phyloP scores from a whole-genome alignment of 2,888 invertebrate genomes.

The Zele albiditarsus region DNA sequence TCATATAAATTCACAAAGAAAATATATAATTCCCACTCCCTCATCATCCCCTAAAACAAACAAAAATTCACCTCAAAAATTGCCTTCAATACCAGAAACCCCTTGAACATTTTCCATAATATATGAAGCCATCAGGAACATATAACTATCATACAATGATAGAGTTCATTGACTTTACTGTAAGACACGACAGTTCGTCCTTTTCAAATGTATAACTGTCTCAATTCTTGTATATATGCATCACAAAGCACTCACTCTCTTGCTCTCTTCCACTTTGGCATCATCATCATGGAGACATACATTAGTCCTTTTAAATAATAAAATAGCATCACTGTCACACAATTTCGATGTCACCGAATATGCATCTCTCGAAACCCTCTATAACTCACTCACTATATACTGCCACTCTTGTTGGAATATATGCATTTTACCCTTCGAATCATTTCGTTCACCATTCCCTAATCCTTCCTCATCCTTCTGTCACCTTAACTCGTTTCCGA shows the following conservation, averaged over 20 bases:
- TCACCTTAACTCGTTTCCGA: background rate
- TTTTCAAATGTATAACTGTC: background rate
- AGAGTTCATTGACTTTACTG: conserved; percentile 8
- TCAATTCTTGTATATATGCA: conserved; percentile 13
- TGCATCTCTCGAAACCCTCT: conserved; percentile 32
- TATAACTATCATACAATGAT: background rate
- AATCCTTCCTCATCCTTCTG: background rate
- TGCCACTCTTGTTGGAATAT: conserved; percentile 37
- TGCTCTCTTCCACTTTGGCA: background rate
- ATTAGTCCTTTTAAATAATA: conserved; percentile 39
- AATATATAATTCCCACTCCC: too few species aligned
- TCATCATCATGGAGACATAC: conserved; percentile 4
- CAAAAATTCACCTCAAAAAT: too few species aligned
- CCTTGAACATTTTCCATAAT: background rate
- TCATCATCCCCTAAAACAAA: too few species aligned
- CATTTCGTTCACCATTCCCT: background rate
- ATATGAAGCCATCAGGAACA: background rate
- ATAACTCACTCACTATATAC: background rate
- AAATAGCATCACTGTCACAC: conserved; percentile 41
- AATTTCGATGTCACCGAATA: conserved; percentile 39
- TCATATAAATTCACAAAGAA: too few species aligned
- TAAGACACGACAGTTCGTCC: conserved; percentile 4
- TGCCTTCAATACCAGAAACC: too few species aligned
- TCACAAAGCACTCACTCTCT: background rate
- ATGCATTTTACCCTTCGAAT: conserved; percentile 36